A percentile compares a stretch with the other conserved stretches of the same genome.
Evolutionary conservation across 2,888 invertebrate genomes (phyloP).

Genomic region (Hirtodrosophila histrioides): DNA sequence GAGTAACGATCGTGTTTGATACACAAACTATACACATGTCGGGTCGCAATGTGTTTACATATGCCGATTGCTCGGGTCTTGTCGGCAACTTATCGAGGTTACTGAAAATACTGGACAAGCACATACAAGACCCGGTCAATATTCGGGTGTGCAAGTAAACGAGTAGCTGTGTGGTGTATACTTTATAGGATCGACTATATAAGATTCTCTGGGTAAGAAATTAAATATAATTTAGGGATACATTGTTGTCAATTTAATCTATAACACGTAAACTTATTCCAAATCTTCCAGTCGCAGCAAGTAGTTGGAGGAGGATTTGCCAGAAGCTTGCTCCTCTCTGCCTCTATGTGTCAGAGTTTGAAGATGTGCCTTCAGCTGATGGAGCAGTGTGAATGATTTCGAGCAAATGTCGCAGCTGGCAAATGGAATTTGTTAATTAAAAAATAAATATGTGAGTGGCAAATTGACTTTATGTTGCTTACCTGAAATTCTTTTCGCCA

Average conservation of each 20-base stretch:
- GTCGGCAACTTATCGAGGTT: no score
- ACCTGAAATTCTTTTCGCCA: conserved; percentile 70
- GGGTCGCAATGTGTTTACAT: no score
- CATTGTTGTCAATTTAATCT: not conserved
- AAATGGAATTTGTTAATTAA: no score
- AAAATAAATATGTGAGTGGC: no score
- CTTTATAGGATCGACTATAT: no score
- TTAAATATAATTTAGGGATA: conserved; percentile 1
- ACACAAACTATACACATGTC: no score
- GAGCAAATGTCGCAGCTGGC: conserved; percentile 77
- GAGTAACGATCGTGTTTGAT: no score
- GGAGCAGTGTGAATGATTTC: conserved; percentile 81
- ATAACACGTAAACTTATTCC: conserved; percentile 11
- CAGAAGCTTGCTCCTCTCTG: conserved; percentile 59
- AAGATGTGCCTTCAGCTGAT: conserved; percentile 82
- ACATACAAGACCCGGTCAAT: no score
- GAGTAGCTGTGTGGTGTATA: no score
- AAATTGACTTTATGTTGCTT: conserved; percentile 24
- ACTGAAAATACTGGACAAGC: no score
- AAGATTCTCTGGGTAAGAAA: not conserved
- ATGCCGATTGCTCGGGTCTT: no score
- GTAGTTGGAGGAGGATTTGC: conserved; percentile 15
- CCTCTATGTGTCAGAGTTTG: conserved; percentile 80
- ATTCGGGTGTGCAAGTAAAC: no score
- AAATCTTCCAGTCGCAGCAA: conserved; percentile 3